These are phyloP conservation scores for Proctacanthus coquilletti DNA, from an alignment of 1,140 invertebrate genomes.

Conservation along the genomic window DNA sequence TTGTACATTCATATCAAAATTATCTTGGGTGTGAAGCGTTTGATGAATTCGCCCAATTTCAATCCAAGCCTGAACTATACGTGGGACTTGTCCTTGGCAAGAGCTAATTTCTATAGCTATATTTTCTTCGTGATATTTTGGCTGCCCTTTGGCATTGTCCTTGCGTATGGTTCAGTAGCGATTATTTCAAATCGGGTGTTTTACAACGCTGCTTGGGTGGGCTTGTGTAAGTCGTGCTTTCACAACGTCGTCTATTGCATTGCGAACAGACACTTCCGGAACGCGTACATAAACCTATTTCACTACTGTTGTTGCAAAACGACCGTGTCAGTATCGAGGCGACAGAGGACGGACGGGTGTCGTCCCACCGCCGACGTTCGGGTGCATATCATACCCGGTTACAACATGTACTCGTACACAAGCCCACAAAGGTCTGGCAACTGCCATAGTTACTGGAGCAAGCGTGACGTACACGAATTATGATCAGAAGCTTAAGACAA, in stretches of 20 bases:
- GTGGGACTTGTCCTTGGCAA: slow-evolving; percentile 44
- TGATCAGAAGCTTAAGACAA: slow-evolving; percentile 29
- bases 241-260: slow-evolving; percentile 51
- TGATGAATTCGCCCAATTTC: slow-evolving; percentile 34
- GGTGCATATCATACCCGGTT: slow-evolving; percentile 61
- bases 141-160: slow-evolving; percentile 46
- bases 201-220: slow-evolving; percentile 51
- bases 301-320: slow-evolving; percentile 74
- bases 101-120: slow-evolving; percentile 48
- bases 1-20: slow-evolving; percentile 34
- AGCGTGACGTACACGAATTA: slow-evolving; percentile 43
- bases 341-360: slow-evolving; percentile 33
- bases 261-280: slow-evolving; percentile 50
- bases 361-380: slow-evolving; percentile 46
- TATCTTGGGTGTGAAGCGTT: slow-evolving; percentile 8
- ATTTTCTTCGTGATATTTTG: slow-evolving; percentile 46
- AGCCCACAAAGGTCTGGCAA: slow-evolving; percentile 35
- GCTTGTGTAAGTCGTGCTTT: slow-evolving; percentile 48
- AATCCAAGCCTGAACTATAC: slow-evolving; percentile 45
- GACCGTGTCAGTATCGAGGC: slow-evolving; percentile 50
- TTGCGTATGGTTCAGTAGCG: slow-evolving; percentile 21
- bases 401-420: slow-evolving; percentile 52
- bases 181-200: slow-evolving; percentile 35
- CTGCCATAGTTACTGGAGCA: slow-evolving; percentile 27
- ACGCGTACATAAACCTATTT: slow-evolving; percentile 59